Conservation (phyloP, 1,140 invertebrate species). For the Lasaia peninsularis region DNA sequence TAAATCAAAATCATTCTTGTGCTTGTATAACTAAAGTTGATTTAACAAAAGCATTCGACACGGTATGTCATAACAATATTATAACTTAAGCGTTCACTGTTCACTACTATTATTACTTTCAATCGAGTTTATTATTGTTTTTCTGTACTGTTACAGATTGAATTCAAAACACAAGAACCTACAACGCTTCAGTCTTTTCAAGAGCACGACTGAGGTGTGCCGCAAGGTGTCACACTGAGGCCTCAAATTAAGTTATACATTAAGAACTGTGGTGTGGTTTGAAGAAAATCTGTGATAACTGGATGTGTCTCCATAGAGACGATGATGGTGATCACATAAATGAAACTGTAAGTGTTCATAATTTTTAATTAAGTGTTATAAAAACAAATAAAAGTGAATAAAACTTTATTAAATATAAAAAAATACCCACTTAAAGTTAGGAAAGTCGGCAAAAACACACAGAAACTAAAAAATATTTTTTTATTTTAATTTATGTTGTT, state of each 20-base stretch:
- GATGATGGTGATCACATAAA: slow-evolving; percentile 55
- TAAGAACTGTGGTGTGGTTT: slow-evolving; percentile 33
- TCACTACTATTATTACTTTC: slow-evolving; percentile 38
- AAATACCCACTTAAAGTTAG: not conserved
- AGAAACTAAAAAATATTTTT: not conserved
- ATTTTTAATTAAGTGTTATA: slow-evolving; percentile 3
- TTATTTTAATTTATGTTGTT: not conserved
- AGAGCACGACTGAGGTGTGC: slow-evolving; percentile 48
- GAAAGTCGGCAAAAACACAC: not conserved
- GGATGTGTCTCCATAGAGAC: slow-evolving; percentile 70
- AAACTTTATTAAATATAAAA: too few relatives aligned
- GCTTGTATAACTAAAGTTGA: slow-evolving; percentile 15
- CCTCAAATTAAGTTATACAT: slow-evolving; percentile 20
- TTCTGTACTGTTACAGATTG: slow-evolving; percentile 74
- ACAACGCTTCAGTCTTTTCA: slow-evolving; percentile 49
- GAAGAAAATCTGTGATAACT: slow-evolving; percentile 40
- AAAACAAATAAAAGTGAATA: too few relatives aligned
- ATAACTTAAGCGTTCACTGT: slow-evolving; percentile 39
- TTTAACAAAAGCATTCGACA: slow-evolving; percentile 33
- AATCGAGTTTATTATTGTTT: slow-evolving; percentile 71
- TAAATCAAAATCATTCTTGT: slow-evolving; percentile 15
- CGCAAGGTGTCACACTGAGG: slow-evolving; percentile 41
- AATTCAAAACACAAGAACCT: slow-evolving; percentile 67
- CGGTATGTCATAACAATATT: slow-evolving; percentile 28
- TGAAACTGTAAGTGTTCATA: slow-evolving; percentile 52